Conservation (phyloP, 2,888 invertebrate genomes). For the Ophonus ardosiacus region DNA sequence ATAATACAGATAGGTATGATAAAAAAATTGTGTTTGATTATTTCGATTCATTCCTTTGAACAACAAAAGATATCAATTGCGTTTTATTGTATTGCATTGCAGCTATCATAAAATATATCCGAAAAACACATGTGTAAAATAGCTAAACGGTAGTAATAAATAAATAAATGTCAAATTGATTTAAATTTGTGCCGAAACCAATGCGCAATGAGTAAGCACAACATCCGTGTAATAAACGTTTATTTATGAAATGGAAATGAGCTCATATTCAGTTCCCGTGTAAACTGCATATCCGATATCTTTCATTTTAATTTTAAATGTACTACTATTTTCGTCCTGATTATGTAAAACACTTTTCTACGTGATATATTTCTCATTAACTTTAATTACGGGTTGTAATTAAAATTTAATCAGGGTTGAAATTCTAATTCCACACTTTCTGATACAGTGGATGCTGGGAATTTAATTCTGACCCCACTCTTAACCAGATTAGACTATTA, state of each 20-base stretch:
- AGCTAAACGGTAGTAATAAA: not conserved
- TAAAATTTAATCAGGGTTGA: conserved; percentile 55
- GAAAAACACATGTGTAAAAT: not conserved
- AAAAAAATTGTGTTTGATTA: no score
- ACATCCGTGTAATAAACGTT: conserved; percentile 37
- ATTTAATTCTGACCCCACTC: conserved; percentile 32
- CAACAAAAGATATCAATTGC: not conserved
- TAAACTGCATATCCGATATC: conserved; percentile 44
- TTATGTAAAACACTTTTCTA: conserved; percentile 52
- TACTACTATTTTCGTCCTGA: conserved; percentile 32
- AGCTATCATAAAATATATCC: not conserved
- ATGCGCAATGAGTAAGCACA: conserved; percentile 30
- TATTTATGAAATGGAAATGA: conserved; percentile 56
- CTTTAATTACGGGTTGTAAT: conserved; percentile 50
- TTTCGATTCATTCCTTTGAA: not conserved
- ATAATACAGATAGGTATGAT: no score
- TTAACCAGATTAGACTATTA: conserved; percentile 30
- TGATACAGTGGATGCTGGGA: conserved; percentile 35
- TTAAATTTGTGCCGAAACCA: conserved; percentile 4
- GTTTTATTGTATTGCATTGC: not conserved
- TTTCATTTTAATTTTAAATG: conserved; percentile 55
- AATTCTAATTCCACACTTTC: conserved; percentile 38
- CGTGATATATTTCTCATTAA: conserved; percentile 57
- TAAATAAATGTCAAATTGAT: conserved; percentile 38
- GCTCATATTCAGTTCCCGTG: conserved; percentile 25